phyloP scores from a whole-genome alignment of 2,113 vertebrate species.

The Indri indri region DNA sequence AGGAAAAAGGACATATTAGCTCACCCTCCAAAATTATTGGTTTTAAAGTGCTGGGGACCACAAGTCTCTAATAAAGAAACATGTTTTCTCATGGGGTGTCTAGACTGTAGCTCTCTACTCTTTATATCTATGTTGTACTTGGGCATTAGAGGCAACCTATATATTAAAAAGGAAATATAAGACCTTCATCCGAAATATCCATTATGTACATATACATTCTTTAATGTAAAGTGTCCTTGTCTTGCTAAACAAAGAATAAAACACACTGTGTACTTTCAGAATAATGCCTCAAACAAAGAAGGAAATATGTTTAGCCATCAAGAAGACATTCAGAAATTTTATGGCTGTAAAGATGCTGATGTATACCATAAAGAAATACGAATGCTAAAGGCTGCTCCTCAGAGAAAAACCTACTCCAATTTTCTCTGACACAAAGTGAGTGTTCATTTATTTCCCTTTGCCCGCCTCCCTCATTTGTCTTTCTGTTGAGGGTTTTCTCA shows the following conservation, averaged over 20 bases:
- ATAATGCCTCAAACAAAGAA: conserved; percentile 12
- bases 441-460: conserved; percentile 35
- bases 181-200: conserved; percentile 15
- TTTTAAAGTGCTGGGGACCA: conserved; percentile 3
- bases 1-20: not conserved
- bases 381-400: conserved; percentile 14
- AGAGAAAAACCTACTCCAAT: not conserved
- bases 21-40: not conserved
- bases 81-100: conserved; percentile 3
- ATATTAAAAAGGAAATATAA: conserved; percentile 34
- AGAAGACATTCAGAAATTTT: conserved; percentile 27
- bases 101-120: not conserved
- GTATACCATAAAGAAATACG: conserved; percentile 49
- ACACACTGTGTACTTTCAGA: not conserved
- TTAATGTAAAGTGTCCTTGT: conserved; percentile 27
- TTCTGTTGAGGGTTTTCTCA: conserved; percentile 21
- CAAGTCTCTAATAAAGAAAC: conserved; percentile 34
- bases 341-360: conserved; percentile 46
- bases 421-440: conserved; percentile 10
- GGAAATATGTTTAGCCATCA: conserved; percentile 26
- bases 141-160: not conserved
- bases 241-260: conserved; percentile 52
- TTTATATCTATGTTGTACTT: conserved; percentile 39
- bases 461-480: conserved; percentile 15
- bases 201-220: conserved; percentile 11